These are phyloP conservation scores for Garra rufa DNA, from an alignment of 2,113 vertebrate genomes.

Conservation along the genomic window DNA sequence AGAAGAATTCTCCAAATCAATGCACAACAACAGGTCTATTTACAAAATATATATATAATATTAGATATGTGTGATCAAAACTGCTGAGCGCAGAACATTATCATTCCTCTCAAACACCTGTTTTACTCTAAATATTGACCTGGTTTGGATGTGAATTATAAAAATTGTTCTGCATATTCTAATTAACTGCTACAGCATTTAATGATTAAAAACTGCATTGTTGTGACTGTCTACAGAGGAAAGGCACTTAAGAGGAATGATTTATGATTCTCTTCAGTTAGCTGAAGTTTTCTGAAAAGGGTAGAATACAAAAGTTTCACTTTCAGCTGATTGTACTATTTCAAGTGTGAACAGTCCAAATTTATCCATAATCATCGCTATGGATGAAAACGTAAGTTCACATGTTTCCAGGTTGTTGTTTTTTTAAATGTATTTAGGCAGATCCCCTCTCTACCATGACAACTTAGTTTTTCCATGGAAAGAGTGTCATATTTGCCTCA, in stretches of 20 bases:
- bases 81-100: constrained; percentile 45
- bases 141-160: constrained; percentile 24
- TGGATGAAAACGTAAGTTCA: background rate
- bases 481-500: constrained; percentile 76
- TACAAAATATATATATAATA: constrained; percentile 66
- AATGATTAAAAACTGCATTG: constrained; percentile 24
- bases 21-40: constrained; percentile 67
- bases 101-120: constrained; percentile 80
- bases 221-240: constrained; percentile 41
- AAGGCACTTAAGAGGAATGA: constrained; percentile 84
- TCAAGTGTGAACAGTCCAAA: constrained; percentile 37
- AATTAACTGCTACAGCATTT: constrained; percentile 46
- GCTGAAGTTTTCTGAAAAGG: constrained; percentile 25
- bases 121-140: constrained; percentile 32
- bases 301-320: background rate
- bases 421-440: constrained; percentile 45
- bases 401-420: background rate
- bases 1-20: constrained; percentile 65
- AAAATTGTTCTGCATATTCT: constrained; percentile 33
- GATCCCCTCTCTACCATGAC: constrained; percentile 58
- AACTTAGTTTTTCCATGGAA: constrained; percentile 60
- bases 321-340: constrained; percentile 24
- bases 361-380: background rate
- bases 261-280: constrained; percentile 54
- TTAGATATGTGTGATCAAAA: constrained; percentile 34